Conservation (phyloP, 2,888 invertebrate genomes). For the Lomographa bimaculata region DNA sequence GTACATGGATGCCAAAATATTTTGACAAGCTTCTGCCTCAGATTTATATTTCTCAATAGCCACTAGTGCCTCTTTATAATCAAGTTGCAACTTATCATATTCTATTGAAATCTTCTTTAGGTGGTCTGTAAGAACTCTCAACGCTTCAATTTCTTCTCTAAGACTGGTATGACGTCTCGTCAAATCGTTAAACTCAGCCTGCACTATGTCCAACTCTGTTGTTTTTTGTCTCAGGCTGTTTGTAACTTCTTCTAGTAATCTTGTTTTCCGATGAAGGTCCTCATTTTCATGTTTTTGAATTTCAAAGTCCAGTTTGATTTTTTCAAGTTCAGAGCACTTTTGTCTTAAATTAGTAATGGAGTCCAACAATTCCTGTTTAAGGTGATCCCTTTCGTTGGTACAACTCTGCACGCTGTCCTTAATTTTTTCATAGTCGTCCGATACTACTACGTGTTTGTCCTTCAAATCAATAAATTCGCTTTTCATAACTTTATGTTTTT, state of each 20-base stretch:
- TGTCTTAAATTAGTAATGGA: constrained; percentile 62
- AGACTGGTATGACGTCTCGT: constrained; percentile 65
- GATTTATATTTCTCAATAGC: constrained; percentile 58
- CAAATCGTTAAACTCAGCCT: constrained; percentile 60
- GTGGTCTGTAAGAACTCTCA: constrained; percentile 65
- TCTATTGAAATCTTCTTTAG: constrained; percentile 70
- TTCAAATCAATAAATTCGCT: constrained; percentile 76
- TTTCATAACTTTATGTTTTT: constrained; percentile 83
- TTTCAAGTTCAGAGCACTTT: constrained; percentile 59
- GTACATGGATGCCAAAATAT: constrained; percentile 76
- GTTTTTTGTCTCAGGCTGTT: constrained; percentile 66
- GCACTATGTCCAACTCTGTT: constrained; percentile 61
- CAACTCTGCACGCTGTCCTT: constrained; percentile 63
- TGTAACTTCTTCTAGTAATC: constrained; percentile 68
- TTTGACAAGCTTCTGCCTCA: constrained; percentile 68
- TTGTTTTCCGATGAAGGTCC: constrained; percentile 65
- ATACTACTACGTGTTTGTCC: constrained; percentile 77
- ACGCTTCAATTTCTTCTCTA: constrained; percentile 69
- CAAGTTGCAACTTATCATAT: constrained; percentile 68
- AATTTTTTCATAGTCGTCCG: constrained; percentile 77
- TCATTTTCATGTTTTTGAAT: constrained; percentile 71
- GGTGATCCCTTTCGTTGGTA: constrained; percentile 55
- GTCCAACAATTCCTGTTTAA: constrained; percentile 66
- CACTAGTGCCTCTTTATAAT: constrained; percentile 63
- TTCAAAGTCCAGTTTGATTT: constrained; percentile 68